Conservation (phyloP, 2,888 invertebrate genomes). For the Leucophora obtusa region DNA sequence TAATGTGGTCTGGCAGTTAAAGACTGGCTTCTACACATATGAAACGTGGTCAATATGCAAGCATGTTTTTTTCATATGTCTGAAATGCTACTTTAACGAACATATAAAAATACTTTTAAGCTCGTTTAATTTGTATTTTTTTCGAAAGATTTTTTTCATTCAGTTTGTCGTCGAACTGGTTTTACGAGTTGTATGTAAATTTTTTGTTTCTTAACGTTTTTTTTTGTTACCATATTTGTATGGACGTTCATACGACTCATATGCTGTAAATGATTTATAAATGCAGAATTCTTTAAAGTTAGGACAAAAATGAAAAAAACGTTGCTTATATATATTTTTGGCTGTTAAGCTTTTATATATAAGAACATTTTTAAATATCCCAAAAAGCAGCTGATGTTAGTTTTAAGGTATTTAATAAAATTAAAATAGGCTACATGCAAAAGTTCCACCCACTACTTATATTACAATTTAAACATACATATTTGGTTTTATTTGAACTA, state of each 20-base stretch:
- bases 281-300: constrained; percentile 25
- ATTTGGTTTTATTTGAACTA: too few species aligned
- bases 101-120: background rate
- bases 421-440: background rate
- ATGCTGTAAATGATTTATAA: constrained; percentile 35
- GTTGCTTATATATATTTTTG: background rate
- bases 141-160: constrained; percentile 30
- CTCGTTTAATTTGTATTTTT: constrained; percentile 21
- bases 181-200: constrained; percentile 76
- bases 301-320: background rate
- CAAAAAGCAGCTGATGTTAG: background rate
- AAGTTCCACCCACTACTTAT: background rate
- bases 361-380: background rate
- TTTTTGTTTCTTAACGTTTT: constrained; percentile 57
- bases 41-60: constrained; percentile 42
- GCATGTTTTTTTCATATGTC: background rate
- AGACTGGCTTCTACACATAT: background rate
- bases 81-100: background rate
- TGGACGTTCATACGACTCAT: constrained; percentile 1
- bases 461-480: too few species aligned
- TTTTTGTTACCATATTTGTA: constrained; percentile 19
- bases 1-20: background rate
- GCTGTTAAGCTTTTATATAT: background rate
- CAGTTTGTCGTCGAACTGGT: constrained; percentile 69
- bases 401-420: too few species aligned